Percentiles rank a stretch among this genome's conserved stretches.
Evolutionary conservation across 2,797 vertebrate species (phyloP).

Genomic region (Rachycentron canadum): DNA sequence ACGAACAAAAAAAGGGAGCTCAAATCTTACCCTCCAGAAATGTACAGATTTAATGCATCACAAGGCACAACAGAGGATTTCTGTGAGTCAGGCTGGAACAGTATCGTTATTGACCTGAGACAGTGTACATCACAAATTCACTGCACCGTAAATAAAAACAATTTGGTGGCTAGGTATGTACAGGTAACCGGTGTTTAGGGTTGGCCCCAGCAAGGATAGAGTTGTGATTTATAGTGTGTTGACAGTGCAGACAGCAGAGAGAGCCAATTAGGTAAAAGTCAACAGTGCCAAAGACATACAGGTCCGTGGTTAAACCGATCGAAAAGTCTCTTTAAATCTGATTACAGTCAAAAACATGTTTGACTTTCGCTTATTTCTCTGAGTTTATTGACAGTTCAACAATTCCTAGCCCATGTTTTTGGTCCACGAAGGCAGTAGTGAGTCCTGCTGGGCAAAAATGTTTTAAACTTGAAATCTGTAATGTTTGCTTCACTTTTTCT

Average conservation of each 20-base stretch:
- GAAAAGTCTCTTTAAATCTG: background rate
- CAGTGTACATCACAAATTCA: background rate
- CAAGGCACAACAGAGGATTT: background rate
- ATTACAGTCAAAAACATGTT: background rate
- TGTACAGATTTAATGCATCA: conserved; percentile 49
- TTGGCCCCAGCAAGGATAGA: background rate
- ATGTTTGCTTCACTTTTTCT: background rate
- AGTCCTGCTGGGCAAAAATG: background rate
- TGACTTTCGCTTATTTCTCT: background rate
- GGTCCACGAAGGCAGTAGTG: background rate
- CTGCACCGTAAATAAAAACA: background rate
- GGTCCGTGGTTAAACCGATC: background rate
- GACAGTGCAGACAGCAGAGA: background rate
- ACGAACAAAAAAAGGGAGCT: conserved; percentile 22
- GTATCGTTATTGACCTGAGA: conserved; percentile 19
- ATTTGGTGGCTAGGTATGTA: background rate
- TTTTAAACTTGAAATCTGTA: background rate
- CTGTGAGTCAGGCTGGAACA: background rate
- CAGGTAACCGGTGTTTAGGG: background rate
- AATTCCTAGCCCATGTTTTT: background rate
- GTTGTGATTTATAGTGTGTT: background rate
- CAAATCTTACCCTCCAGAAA: conserved; percentile 60
- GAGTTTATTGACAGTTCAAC: background rate
- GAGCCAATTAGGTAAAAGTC: conserved; percentile 23
- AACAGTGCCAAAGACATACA: background rate